Evolutionary conservation across 2,797 vertebrate genomes (phyloP).

Genomic region (Crotalus adamanteus): DNA sequence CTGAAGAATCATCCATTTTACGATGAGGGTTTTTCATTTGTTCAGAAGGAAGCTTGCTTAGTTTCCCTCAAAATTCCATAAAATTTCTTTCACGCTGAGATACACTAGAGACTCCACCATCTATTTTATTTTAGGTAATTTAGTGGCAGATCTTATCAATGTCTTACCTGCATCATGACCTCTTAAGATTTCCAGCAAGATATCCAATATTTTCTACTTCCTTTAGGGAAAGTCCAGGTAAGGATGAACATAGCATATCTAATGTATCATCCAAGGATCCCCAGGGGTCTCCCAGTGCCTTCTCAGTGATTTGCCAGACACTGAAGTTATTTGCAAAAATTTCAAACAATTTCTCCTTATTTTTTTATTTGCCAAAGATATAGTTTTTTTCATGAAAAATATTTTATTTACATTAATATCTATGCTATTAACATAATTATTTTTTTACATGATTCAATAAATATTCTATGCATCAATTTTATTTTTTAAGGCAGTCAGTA

Average conservation of each 20-base stretch:
- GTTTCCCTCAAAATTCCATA: not conserved
- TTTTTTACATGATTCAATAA: not conserved
- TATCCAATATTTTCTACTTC: not conserved
- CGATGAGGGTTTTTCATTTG: rapidly evolving
- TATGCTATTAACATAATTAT: not conserved
- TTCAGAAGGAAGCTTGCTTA: not conserved
- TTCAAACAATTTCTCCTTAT: not conserved
- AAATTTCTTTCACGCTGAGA: not conserved
- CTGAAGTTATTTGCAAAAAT: not conserved
- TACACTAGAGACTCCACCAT: not conserved
- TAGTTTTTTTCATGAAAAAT: not conserved
- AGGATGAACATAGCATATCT: not conserved
- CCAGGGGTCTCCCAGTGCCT: not conserved
- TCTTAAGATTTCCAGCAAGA: not conserved
- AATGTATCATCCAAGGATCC: not conserved
- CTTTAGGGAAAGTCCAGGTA: not conserved
- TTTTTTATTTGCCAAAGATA: not conserved
- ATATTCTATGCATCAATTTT: not conserved
- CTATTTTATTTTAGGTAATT: not conserved
- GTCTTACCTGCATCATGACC: not conserved
- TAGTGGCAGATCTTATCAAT: not conserved
- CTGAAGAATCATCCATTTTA: not conserved
- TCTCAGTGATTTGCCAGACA: not conserved
- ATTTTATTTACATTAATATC: not conserved
- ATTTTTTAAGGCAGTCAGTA: not conserved